A percentile compares a stretch with the other conserved stretches of the same genome.
Conservation (phyloP, 2,797 vertebrate species). For the Triplophysa bombifrons region DNA sequence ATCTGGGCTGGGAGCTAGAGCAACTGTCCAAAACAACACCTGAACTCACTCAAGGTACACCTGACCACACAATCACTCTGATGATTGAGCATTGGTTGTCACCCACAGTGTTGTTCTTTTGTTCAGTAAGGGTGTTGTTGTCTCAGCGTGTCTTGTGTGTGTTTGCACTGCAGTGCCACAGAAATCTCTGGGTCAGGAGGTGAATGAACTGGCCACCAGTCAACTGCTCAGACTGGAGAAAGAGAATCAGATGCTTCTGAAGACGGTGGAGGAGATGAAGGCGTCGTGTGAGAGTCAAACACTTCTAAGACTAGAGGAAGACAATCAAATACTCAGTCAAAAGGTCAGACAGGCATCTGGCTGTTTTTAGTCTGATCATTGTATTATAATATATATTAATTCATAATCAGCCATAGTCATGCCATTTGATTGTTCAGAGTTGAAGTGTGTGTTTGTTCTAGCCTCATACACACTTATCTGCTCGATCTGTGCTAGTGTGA, state of each 20-base stretch:
- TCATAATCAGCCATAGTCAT: too few species aligned
- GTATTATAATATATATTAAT: too few species aligned
- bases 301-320: conserved; percentile 85
- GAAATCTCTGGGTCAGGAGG: conserved; percentile 94
- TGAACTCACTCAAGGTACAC: conserved; percentile 79
- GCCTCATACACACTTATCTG: neutral
- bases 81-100: too few species aligned
- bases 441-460: too few species aligned
- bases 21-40: conserved; percentile 91
- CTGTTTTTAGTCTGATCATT: neutral
- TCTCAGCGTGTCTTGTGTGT: neutral
- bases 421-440: too few species aligned
- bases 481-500: neutral
- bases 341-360: conserved; percentile 74
- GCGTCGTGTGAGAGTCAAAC: conserved; percentile 73
- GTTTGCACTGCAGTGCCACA: conserved; percentile 78
- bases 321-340: conserved; percentile 89
- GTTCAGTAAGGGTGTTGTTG: too few species aligned
- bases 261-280: conserved; percentile 90
- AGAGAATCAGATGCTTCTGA: conserved; percentile 95
- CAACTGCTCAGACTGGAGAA: conserved; percentile 94
- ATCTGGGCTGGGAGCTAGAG: conserved; percentile 97
- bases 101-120: too few species aligned
- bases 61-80: neutral
- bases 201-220: conserved; percentile 94